phyloP scores from a whole-genome alignment of 2,797 vertebrate genomes.

The Alectoris magna region DNA sequence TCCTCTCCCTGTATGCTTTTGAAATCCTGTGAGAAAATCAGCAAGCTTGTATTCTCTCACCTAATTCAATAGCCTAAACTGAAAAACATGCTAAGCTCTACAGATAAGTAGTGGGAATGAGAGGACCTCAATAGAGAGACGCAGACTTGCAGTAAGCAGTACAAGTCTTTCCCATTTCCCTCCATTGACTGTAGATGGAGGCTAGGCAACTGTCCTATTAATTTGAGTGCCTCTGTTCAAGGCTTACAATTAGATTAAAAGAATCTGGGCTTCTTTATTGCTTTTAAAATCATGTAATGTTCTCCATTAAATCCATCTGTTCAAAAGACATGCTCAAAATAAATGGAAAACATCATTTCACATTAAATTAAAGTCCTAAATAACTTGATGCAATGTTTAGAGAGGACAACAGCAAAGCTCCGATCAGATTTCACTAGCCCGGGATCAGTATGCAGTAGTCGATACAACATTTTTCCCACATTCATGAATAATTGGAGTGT shows the following conservation, averaged over 20 bases:
- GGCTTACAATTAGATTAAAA: constrained; percentile 13
- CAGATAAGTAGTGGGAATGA: neutral
- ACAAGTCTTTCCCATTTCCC: neutral
- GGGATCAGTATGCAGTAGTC: neutral
- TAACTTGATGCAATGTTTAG: neutral
- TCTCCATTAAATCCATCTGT: constrained; percentile 11
- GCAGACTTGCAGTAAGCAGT: neutral
- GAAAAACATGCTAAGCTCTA: neutral
- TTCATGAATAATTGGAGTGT: rapidly evolving
- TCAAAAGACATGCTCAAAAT: neutral
- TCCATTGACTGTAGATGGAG: neutral
- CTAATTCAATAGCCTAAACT: neutral
- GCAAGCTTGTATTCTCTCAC: neutral
- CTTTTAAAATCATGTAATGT: neutral
- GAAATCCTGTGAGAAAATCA: neutral
- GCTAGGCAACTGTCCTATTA: neutral
- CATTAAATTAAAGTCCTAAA: constrained; percentile 16
- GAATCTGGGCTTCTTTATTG: constrained; percentile 12
- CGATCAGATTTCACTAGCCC: neutral
- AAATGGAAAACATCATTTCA: neutral
- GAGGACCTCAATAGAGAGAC: neutral
- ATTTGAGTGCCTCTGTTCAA: constrained; percentile 9
- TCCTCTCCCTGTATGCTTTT: neutral
- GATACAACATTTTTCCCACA: neutral
- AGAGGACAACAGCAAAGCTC: neutral